Conservation (phyloP, 2,113 vertebrate species). For the Hippocampus comes region DNA sequence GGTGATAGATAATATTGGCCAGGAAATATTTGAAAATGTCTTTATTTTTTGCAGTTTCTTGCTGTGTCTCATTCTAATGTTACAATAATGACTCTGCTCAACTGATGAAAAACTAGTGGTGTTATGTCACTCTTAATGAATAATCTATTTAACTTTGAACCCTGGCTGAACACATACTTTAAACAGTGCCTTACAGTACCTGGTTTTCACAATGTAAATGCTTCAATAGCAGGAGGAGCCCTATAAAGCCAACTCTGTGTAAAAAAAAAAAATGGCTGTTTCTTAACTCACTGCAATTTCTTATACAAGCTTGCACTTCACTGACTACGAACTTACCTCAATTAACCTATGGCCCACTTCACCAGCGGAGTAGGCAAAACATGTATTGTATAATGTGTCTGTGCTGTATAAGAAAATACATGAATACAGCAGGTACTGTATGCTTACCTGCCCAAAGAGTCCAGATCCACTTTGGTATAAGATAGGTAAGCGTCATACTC, state of each 20-base stretch:
- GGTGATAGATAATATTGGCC: no score
- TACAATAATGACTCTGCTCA: background rate
- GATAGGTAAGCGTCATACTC: conserved; percentile 97
- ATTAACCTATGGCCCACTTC: background rate
- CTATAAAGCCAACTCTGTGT: no score
- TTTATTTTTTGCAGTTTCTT: no score
- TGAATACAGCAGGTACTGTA: background rate
- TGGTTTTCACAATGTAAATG: background rate
- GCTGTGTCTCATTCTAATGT: no score
- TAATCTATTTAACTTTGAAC: background rate
- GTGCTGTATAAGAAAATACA: background rate
- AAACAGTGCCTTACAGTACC: background rate
- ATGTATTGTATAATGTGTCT: background rate
- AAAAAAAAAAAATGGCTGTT: no score
- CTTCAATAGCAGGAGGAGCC: background rate
- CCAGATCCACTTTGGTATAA: conserved; percentile 97
- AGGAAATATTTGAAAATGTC: no score
- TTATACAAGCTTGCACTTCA: no score
- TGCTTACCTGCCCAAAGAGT: conserved; percentile 83
- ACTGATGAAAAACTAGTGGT: background rate
- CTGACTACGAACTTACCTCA: no score
- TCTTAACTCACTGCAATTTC: no score
- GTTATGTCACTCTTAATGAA: background rate
- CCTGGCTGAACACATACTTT: no score
- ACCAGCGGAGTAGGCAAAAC: no score